These are phyloP conservation scores for Crepidodera aurea DNA, from an alignment of 2,888 invertebrate species.

Conservation along the genomic window DNA sequence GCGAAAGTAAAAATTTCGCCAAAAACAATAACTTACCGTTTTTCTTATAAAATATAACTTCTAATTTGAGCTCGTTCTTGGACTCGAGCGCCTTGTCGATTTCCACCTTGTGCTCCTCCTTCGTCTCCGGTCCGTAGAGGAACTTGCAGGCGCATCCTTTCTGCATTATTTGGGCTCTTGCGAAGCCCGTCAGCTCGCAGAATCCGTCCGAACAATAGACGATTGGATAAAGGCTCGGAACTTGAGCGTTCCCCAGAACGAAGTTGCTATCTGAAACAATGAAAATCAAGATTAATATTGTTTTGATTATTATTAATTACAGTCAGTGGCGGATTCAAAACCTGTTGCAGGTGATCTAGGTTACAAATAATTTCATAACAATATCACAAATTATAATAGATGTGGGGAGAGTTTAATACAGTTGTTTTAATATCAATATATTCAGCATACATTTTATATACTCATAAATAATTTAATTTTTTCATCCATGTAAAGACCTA, in stretches of 20 bases:
- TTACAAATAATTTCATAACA: too few relatives aligned
- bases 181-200: constrained; percentile 93
- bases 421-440: too few relatives aligned
- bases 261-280: constrained; percentile 88
- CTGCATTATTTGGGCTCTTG: constrained; percentile 96
- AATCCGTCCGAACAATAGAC: constrained; percentile 97
- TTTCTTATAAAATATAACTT: constrained; percentile 95
- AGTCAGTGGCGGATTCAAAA: too few relatives aligned
- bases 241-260: constrained; percentile 95
- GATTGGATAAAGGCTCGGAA: constrained; percentile 86
- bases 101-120: constrained; percentile 85
- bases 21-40: constrained; percentile 90
- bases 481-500: too few relatives aligned
- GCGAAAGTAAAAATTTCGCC: too few relatives aligned
- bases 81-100: constrained; percentile 90
- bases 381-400: too few relatives aligned
- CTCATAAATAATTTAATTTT: too few relatives aligned
- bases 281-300: too few relatives aligned
- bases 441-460: too few relatives aligned
- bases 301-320: too few relatives aligned
- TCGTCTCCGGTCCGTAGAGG: constrained; percentile 90
- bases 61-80: constrained; percentile 91
- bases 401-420: too few relatives aligned
- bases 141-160: constrained; percentile 96
- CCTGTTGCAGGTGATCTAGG: too few relatives aligned